A percentile compares a stretch with the other conserved stretches of the same genome.
These are phyloP conservation scores for Brachyopa scutellaris DNA, from an alignment of 2,888 invertebrate species.

Conservation along the genomic window DNA sequence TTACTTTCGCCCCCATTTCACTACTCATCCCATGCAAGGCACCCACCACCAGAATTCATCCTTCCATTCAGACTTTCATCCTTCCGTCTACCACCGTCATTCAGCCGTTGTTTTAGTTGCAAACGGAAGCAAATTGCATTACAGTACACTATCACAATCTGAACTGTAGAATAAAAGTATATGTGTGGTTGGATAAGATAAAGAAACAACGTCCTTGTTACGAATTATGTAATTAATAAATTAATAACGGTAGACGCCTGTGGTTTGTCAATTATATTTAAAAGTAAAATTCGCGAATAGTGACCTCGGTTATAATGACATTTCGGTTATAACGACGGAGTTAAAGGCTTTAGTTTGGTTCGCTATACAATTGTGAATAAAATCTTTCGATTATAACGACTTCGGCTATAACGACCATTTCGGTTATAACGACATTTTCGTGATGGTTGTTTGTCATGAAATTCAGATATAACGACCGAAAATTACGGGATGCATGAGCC, in stretches of 20 bases:
- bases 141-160: conserved; percentile 35
- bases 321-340: no score
- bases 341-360: no score
- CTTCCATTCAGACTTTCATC: conserved; percentile 38
- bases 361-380: no score
- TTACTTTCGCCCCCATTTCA: conserved; percentile 76
- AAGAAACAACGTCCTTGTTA: conserved; percentile 15
- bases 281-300: no score
- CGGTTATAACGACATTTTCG: no score
- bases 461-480: no score
- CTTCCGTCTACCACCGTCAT: conserved; percentile 12
- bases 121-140: conserved; percentile 56
- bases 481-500: no score
- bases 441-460: no score
- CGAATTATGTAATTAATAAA: conserved; percentile 33
- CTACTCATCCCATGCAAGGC: conserved; percentile 37
- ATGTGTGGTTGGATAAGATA: neutral
- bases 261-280: no score
- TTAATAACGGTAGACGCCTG: conserved; percentile 1
- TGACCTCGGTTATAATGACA: no score
- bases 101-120: conserved; percentile 53
- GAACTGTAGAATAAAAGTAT: neutral
- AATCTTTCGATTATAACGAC: no score
- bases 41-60: conserved; percentile 2
- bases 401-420: no score